A percentile compares a stretch with the other conserved stretches of the same genome.
phyloP scores from a whole-genome alignment of 35 echinoderm and acorn worm species.

The Hemicentrotus pulcherrimus region DNA sequence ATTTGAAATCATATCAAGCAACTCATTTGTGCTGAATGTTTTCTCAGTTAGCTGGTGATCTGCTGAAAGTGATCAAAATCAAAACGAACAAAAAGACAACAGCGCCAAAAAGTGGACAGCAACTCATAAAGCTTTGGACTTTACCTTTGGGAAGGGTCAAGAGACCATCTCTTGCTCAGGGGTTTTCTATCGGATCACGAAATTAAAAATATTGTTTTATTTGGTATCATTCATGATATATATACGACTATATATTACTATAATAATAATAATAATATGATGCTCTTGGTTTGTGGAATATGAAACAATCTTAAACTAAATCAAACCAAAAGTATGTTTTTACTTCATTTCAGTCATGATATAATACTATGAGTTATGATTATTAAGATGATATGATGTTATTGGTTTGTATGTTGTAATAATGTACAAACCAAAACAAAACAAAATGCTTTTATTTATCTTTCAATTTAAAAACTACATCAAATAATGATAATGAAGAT shows the following conservation, averaged over 20 bases:
- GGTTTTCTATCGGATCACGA: slow-evolving; percentile 22
- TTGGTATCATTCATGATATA: background rate
- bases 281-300: too few species aligned
- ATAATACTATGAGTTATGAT: too few species aligned
- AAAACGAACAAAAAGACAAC: background rate
- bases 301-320: too few species aligned
- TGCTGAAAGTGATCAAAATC: slow-evolving; percentile 9
- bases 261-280: too few species aligned
- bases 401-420: too few species aligned
- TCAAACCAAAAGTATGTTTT: too few species aligned
- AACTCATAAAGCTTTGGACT: background rate
- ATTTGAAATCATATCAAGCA: background rate
- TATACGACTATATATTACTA: background rate
- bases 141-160: slow-evolving; percentile 31
- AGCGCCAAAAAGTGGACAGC: background rate
- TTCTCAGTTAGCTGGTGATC: background rate
- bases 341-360: too few species aligned
- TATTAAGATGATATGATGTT: too few species aligned
- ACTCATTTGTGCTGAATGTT: background rate
- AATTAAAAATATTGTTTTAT: background rate
- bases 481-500: too few species aligned
- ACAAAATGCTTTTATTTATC: too few species aligned
- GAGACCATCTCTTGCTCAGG: slow-evolving; percentile 25
- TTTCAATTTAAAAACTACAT: too few species aligned
- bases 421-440: too few species aligned